phyloP scores from a whole-genome alignment of 2,888 invertebrate genomes.

The Leptodirus hochenwartii region DNA sequence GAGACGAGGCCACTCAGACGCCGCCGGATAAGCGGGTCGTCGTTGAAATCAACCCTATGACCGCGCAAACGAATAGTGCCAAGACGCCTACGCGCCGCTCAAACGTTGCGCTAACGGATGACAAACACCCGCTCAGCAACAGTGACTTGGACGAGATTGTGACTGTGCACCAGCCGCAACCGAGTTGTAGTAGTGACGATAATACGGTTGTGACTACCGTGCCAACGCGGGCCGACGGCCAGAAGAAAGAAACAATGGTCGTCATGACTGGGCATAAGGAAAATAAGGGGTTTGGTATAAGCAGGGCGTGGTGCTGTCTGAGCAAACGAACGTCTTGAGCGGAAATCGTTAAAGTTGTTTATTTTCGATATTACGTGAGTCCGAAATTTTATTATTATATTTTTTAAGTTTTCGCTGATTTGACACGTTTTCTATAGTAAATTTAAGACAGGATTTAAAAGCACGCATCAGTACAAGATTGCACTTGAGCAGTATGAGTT shows the following conservation, averaged over 20 bases:
- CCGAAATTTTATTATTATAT: too few species aligned
- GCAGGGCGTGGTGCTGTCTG: constrained; percentile 34
- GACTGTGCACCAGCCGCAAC: constrained; percentile 15
- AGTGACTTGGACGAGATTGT: constrained; percentile 22
- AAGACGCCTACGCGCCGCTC: not conserved
- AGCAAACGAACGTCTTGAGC: constrained; percentile 23
- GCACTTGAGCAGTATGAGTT: too few species aligned
- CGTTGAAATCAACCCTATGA: constrained; percentile 22
- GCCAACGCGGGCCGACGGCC: not conserved
- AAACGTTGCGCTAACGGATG: not conserved
- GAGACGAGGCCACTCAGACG: constrained; percentile 27
- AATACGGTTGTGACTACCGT: too few species aligned
- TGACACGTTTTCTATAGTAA: too few species aligned
- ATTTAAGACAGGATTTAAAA: too few species aligned
- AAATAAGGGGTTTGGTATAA: constrained; percentile 29
- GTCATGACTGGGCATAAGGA: constrained; percentile 21
- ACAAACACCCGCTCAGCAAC: constrained; percentile 6
- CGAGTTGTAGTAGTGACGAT: constrained; percentile 9
- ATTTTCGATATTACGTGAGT: too few species aligned
- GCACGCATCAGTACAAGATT: too few species aligned
- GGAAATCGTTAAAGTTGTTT: constrained; percentile 1
- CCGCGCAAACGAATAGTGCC: not conserved
- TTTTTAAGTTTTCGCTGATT: too few species aligned
- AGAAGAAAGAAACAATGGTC: constrained; percentile 14
- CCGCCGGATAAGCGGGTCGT: constrained; percentile 20